Evolutionary conservation across 2,888 invertebrate genomes (phyloP).

Genomic region (Tipula vernalis): DNA sequence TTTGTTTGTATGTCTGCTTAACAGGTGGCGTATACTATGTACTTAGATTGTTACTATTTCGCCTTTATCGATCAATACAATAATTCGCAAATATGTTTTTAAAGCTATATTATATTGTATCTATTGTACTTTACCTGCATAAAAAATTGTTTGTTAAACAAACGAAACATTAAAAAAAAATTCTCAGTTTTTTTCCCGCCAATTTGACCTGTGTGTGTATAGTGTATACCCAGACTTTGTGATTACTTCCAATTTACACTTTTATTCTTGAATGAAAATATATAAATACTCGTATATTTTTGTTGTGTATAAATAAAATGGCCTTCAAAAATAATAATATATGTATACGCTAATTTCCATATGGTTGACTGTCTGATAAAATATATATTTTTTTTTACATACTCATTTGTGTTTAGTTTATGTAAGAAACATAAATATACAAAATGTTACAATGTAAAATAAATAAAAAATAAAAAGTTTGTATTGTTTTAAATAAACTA

Average conservation of each 20-base stretch:
- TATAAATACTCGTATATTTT: not conserved
- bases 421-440: not conserved
- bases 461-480: not conserved
- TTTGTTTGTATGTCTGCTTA: not conserved
- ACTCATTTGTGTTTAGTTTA: not conserved
- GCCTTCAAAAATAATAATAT: not conserved
- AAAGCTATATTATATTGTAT: not conserved
- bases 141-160: not conserved
- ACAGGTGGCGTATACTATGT: not conserved
- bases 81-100: not conserved
- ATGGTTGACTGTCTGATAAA: not conserved
- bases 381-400: not conserved
- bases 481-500: not conserved
- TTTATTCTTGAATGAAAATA: not conserved
- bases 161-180: not conserved
- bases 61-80: not conserved
- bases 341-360: not conserved
- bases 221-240: not conserved
- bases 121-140: not conserved
- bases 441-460: not conserved
- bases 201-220: not conserved
- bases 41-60: not conserved
- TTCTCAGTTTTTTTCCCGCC: not conserved
- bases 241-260: conserved; percentile 4
- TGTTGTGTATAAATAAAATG: not conserved